Evolutionary conservation across 2,113 vertebrate species (phyloP).

Genomic region (Coptodon bakossiorum): DNA sequence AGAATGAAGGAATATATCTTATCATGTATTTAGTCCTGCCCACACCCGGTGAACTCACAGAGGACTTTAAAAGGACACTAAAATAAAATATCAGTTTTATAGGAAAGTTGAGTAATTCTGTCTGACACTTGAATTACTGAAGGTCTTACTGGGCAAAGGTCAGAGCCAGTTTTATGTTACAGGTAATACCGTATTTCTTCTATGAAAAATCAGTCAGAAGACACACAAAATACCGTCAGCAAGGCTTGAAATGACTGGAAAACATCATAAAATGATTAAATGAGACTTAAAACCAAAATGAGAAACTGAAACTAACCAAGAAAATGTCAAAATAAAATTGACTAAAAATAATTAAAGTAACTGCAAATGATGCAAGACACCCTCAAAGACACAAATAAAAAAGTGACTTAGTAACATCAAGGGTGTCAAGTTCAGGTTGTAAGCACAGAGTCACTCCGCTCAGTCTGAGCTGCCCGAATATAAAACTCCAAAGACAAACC

Average conservation of each 20-base stretch:
- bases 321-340: not conserved
- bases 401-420: not conserved
- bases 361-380: not conserved
- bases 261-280: not conserved
- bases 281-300: not conserved
- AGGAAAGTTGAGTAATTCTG: not conserved
- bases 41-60: not conserved
- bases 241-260: not conserved
- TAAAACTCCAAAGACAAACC: not conserved
- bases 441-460: not conserved
- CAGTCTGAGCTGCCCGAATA: not conserved
- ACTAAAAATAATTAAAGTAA: not conserved
- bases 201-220: not conserved
- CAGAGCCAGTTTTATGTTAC: not conserved
- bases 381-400: not conserved
- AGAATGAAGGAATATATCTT: not conserved
- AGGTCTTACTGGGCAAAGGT: not conserved
- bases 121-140: not conserved
- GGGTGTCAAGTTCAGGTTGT: not conserved
- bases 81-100: not conserved
- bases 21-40: not conserved
- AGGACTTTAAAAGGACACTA: not conserved
- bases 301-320: not conserved
- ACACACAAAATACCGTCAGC: not conserved
- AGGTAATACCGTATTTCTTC: rapidly evolving